These are phyloP conservation scores for Crocodylus rhombifer DNA, from an alignment of 2,797 vertebrate species.

Conservation along the genomic window DNA sequence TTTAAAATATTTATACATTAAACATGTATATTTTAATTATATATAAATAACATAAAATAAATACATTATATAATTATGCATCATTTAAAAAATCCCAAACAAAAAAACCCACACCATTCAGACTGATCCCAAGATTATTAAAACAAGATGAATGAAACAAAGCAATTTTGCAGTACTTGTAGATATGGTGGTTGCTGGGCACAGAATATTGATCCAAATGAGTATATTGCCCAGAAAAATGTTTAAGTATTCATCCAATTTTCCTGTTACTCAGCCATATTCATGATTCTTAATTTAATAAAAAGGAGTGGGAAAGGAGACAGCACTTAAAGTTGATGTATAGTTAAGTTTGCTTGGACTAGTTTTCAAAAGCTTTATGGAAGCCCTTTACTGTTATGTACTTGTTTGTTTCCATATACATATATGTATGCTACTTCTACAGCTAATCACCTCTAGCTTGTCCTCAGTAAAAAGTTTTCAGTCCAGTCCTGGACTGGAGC, in stretches of 20 bases:
- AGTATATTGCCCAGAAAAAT: neutral
- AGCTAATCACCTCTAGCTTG: no score
- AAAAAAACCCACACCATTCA: neutral
- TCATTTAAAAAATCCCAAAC: neutral
- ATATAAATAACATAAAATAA: neutral
- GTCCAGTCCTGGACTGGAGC: neutral
- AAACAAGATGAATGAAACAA: neutral
- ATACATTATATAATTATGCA: neutral
- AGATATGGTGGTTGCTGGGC: neutral
- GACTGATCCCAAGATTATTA: neutral
- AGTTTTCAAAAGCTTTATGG: neutral
- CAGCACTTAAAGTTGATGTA: neutral
- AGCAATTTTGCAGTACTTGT: neutral
- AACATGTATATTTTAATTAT: neutral
- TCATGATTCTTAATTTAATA: neutral
- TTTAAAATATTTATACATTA: neutral
- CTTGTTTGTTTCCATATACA: neutral
- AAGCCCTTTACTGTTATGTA: neutral
- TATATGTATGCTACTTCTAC: neutral
- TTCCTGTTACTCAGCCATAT: conserved; percentile 29
- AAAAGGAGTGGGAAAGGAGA: neutral
- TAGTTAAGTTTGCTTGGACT: neutral
- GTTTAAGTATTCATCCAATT: conserved; percentile 10
- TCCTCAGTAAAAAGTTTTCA: neutral
- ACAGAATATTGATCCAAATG: neutral